Evolutionary conservation across 2,888 invertebrate genomes (phyloP).

Genomic region (Protonemura montana): DNA sequence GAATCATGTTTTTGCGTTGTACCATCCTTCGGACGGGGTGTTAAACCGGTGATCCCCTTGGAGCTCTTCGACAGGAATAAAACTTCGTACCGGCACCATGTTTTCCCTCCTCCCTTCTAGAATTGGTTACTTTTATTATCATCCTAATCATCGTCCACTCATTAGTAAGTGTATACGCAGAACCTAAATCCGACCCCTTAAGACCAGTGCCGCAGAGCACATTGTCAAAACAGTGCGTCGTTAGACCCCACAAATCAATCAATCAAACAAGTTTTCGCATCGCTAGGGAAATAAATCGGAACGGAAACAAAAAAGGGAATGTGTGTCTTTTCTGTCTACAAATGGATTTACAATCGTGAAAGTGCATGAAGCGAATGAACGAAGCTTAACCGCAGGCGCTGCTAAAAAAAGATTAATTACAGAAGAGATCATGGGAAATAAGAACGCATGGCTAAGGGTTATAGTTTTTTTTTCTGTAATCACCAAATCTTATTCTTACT

Average conservation of each 20-base stretch:
- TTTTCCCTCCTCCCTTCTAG: too few relatives aligned
- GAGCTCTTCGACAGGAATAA: too few relatives aligned
- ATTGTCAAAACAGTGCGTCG: not conserved
- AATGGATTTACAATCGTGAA: not conserved
- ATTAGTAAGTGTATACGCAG: too few relatives aligned
- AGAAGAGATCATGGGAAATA: not conserved
- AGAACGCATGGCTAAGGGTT: not conserved
- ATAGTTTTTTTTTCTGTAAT: not conserved
- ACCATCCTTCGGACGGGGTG: too few relatives aligned
- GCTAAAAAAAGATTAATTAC: not conserved
- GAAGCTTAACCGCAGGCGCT: not conserved
- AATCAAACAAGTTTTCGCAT: not conserved
- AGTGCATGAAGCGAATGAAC: not conserved
- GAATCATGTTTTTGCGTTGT: too few relatives aligned
- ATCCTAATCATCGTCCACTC: too few relatives aligned
- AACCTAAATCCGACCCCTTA: too few relatives aligned
- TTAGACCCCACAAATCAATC: too few relatives aligned
- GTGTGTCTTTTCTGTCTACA: not conserved
- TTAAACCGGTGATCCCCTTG: too few relatives aligned
- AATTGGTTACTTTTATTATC: too few relatives aligned
- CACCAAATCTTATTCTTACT: not conserved
- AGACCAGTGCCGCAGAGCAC: not conserved
- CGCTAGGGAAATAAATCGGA: not conserved
- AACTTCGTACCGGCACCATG: too few relatives aligned
- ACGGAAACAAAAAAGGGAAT: not conserved